A percentile compares a stretch with the other conserved stretches of the same genome.
Evolutionary conservation across 2,797 vertebrate genomes (phyloP).

Genomic region (Dicrostonyx torquatus): DNA sequence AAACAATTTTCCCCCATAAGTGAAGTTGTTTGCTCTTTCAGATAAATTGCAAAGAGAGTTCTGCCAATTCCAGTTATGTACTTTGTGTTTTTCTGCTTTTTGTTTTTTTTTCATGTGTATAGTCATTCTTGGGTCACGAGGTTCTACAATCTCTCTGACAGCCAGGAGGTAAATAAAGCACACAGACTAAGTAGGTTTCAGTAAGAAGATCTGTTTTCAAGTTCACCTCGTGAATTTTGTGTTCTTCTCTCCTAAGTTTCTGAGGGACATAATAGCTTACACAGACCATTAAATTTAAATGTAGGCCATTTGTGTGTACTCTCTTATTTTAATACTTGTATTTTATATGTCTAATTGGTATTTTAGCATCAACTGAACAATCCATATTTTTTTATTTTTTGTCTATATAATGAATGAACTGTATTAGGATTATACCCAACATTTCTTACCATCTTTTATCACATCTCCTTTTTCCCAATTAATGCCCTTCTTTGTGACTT

Average conservation of each 20-base stretch:
- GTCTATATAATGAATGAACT: no score
- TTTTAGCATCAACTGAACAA: neutral
- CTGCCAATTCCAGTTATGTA: neutral
- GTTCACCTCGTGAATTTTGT: neutral
- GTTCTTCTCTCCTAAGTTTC: neutral
- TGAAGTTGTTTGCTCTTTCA: neutral
- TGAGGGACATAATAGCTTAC: neutral
- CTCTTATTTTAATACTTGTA: neutral
- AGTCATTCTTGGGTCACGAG: neutral
- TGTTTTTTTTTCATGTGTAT: neutral
- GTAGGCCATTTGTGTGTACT: neutral
- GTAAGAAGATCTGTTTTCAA: neutral
- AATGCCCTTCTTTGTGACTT: neutral
- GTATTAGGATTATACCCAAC: neutral
- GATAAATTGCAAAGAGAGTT: neutral
- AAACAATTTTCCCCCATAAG: neutral
- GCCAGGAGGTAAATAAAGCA: neutral
- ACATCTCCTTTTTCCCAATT: neutral
- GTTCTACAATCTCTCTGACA: neutral
- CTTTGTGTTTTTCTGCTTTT: no score
- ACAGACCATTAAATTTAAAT: neutral
- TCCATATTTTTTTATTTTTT: neutral
- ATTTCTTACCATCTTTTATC: neutral
- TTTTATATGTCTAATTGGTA: neutral
- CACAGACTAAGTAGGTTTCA: neutral